phyloP scores from a whole-genome alignment of 2,888 invertebrate species.

The Apotomis betuletana region DNA sequence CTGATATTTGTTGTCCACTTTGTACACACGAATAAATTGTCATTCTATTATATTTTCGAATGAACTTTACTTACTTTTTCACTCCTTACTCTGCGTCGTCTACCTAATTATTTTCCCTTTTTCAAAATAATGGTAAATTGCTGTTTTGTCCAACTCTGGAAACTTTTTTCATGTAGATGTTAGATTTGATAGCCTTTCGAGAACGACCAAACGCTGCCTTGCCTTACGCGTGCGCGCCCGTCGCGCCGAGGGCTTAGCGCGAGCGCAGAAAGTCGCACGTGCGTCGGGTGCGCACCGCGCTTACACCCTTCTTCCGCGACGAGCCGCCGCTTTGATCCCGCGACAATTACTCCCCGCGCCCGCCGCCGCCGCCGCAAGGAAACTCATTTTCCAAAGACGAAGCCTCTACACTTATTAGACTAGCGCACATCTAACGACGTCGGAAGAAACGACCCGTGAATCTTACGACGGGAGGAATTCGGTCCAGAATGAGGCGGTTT shows the following conservation, averaged over 20 bases:
- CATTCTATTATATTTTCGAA: no score
- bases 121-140: no score
- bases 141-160: no score
- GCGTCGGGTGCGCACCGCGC: background rate
- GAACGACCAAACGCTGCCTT: background rate
- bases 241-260: slow-evolving; percentile 28
- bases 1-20: no score
- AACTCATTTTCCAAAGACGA: slow-evolving; percentile 41
- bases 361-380: slow-evolving; percentile 24
- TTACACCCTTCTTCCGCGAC: slow-evolving; percentile 3
- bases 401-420: slow-evolving; percentile 38
- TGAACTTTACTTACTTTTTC: no score
- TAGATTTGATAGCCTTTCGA: background rate
- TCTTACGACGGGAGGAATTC: background rate
- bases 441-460: background rate
- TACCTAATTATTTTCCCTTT: no score
- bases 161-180: no score
- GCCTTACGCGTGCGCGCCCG: background rate
- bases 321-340: slow-evolving; percentile 30
- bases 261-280: background rate
- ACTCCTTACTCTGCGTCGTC: no score
- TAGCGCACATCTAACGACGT: slow-evolving; percentile 21
- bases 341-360: slow-evolving; percentile 35
- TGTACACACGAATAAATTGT: no score
- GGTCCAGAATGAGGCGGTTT: slow-evolving; percentile 22